Base-by-base conservation (phyloP, 2,888 invertebrate species). In the Cabera pusaria region DNA sequence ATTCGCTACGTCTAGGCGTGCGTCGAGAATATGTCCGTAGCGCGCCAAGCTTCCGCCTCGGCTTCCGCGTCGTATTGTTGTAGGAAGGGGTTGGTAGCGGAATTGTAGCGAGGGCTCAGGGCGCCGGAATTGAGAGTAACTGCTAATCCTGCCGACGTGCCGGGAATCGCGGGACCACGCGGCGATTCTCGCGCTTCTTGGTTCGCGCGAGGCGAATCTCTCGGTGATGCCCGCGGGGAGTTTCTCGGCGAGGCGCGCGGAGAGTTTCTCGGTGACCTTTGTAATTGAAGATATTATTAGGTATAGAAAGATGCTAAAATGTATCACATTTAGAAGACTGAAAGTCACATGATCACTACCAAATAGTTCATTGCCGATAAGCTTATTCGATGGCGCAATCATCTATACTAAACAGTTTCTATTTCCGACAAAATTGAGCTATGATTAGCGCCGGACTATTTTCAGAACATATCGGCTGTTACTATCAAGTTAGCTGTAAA, bases 31-130 rank as follows among this genome's bases (percentile, higher is more conserved):
- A 88, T 86, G 61, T 88, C 83, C 27, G 81, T 66, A 52, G 85
- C 72, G 49, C 80, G 82, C 88, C 88, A 88, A 52, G 84, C 82
- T 64, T 88, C 85, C 50, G 87, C 85, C 58, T 88, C 88, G 50
- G 75, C 83, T 61, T 90, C 85, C 40, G 80, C 84, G 66, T 90
- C 83, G 72, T 90, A 88, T 66, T 88, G 84, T 74, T 90, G 90
- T 60, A 92, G 75, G 74, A 92, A 92, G 37, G 92, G 92, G 75
- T 92, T 92, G 26, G 92, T 92, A 52, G 86, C 76, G 49, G 66
- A 66, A 59, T 66, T 80, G 75, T 84, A 87, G 48, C 87, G 83
- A 6, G 87, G 87, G 44, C 79, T 77, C 34, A 81, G 64, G 5
- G 60, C 64, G 11, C 69, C 73, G 8, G 78, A 83, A 64, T 91